Evolutionary conservation across 1,140 invertebrate genomes (phyloP), one percentile per base, ranked within the genome.

Genomic region (Scaptomyza montana): DNA sequence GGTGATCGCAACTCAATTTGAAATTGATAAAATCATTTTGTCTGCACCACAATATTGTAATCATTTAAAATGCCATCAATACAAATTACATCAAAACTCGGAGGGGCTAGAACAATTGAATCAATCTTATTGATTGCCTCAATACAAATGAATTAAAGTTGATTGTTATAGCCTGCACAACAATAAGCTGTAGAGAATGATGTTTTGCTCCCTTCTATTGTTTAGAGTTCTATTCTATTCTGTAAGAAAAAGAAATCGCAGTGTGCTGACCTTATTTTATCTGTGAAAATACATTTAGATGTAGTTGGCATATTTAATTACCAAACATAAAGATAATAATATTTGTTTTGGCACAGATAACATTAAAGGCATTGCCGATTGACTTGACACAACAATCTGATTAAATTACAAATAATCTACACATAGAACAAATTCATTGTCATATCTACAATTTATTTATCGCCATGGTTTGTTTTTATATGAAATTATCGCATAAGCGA

Each of bases 91-190:
- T 36, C 41, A n/a, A 59, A 43, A 46, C 57, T 49, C 39, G 57
- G 65, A 71, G 39, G 65, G 62, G 36, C 46, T 36, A 53, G 56
- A 47, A 39, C 64, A 73, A 73, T 73, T 73, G 70, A 73, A 67
- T 61, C 33, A 41, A 25, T 25, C 21, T 25, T 67, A 55, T 60
- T 68, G 56, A 68, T 68, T 49, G 64, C 39, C 25, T 13, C 9
- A 54, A 51, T 43, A 47, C 30, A 60, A 36, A 30, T 53, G 57
- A 59, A 71, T 54, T 51, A 43, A 25, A 33, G 3, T 19, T 36
- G 16, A 61, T 4, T 45, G 10, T 0, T 28, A 46, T 39, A 68
- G 49, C 65, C 47, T 60, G 9, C 41, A 50, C 16, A 49, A 3
- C n/a, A 7, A 7, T 13, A 33, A 25, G 0, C 8, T 25, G 10